These are phyloP conservation scores for Rhopalosiphum nymphaeae DNA, from an alignment of 2,888 invertebrate genomes.

Conservation along the genomic window DNA sequence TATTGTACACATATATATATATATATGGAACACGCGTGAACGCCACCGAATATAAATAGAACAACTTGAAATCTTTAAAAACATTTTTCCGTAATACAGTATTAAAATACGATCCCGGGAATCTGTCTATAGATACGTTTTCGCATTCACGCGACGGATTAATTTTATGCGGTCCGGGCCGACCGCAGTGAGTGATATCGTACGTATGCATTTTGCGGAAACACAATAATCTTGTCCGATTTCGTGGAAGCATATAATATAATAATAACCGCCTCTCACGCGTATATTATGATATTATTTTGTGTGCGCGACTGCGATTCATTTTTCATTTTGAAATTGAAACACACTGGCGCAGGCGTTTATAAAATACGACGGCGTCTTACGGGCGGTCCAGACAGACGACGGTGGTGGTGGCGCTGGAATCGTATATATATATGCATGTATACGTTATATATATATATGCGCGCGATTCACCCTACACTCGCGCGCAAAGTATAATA, in stretches of 20 bases:
- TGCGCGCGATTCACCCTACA: neutral
- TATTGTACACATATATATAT: neutral
- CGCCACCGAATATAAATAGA: neutral
- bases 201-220: neutral
- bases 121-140: neutral
- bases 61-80: neutral
- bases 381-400: conserved; percentile 23
- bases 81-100: neutral
- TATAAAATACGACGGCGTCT: conserved; percentile 19
- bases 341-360: neutral
- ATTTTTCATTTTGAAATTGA: conserved; percentile 32
- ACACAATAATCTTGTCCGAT: neutral
- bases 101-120: neutral
- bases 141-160: neutral
- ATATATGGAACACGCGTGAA: neutral
- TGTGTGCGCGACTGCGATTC: conserved; percentile 11
- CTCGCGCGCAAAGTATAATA: neutral
- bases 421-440: neutral
- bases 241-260: neutral
- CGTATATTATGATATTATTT: conserved; percentile 16
- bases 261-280: neutral
- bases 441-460: neutral
- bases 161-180: neutral
- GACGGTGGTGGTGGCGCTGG: neutral
- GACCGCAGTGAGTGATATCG: neutral